Evolutionary conservation across 2,113 vertebrate species (phyloP).

Genomic region (Panthera leo): DNA sequence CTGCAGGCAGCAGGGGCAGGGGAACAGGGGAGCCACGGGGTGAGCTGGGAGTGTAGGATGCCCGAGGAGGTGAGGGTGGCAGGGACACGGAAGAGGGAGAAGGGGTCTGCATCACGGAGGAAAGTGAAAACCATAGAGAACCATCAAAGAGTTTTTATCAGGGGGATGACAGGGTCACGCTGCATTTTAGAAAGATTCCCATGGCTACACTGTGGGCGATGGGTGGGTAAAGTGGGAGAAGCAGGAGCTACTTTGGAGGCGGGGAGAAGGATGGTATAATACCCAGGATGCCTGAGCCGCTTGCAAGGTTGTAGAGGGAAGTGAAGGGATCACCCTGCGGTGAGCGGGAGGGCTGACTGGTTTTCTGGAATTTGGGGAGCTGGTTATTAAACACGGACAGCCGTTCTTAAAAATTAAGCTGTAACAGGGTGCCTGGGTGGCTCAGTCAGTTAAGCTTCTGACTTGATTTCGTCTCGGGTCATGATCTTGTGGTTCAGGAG

Average conservation of each 20-base stretch:
- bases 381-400: not conserved
- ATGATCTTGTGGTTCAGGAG: too few relatives aligned
- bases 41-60: accelerated
- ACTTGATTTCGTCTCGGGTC: too few relatives aligned
- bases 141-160: not conserved
- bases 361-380: not conserved
- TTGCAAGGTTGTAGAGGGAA: too few relatives aligned
- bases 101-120: not conserved
- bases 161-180: too few relatives aligned
- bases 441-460: too few relatives aligned
- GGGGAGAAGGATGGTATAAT: too few relatives aligned
- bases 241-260: not conserved
- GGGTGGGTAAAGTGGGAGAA: too few relatives aligned
- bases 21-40: accelerated
- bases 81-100: not conserved
- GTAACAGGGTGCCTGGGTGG: not conserved
- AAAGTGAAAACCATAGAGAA: too few relatives aligned
- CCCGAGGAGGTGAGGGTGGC: not conserved
- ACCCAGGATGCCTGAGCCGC: not conserved
- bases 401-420: not conserved
- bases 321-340: too few relatives aligned
- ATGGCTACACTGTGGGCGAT: accelerated
- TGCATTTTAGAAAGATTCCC: not conserved
- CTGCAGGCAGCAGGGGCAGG: not conserved
- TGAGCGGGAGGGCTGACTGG: not conserved